phyloP scores from a whole-genome alignment of 2,797 vertebrate genomes.

The Sebastes cheni region DNA sequence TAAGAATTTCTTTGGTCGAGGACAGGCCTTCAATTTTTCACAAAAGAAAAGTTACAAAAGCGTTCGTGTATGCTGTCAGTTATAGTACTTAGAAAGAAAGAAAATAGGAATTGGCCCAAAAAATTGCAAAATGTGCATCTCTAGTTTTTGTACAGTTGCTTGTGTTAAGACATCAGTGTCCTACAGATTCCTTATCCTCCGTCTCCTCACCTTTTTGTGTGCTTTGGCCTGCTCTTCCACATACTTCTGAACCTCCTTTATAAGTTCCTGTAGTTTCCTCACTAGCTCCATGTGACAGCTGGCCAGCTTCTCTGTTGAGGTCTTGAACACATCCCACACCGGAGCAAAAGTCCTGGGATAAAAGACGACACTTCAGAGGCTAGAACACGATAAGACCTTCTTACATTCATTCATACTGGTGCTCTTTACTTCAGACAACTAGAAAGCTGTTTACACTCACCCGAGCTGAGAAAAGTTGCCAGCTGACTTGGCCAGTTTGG shows the following conservation, averaged over 20 bases:
- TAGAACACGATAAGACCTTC: not conserved
- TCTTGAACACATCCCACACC: slow-evolving; percentile 97
- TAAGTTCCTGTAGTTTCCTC: slow-evolving; percentile 94
- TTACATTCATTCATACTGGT: not conserved
- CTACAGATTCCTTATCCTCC: not conserved
- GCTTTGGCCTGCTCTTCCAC: slow-evolving; percentile 97
- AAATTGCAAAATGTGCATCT: not conserved
- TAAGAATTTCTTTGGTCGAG: too few species aligned
- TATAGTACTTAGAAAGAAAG: not conserved
- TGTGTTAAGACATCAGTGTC: not conserved
- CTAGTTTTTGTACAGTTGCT: not conserved
- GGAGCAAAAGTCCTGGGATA: slow-evolving; percentile 90
- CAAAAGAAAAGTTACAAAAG: too few species aligned
- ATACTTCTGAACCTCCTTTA: slow-evolving; percentile 98
- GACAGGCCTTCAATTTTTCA: too few species aligned
- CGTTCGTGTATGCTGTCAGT: not conserved
- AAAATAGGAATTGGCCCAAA: too few species aligned
- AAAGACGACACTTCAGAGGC: not conserved
- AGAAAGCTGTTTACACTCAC: slow-evolving; percentile 77
- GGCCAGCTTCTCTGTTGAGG: slow-evolving; percentile 95
- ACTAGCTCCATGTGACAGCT: slow-evolving; percentile 95
- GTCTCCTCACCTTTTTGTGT: slow-evolving; percentile 92
- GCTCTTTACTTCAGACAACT: not conserved
- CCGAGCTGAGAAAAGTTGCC: slow-evolving; percentile 96
- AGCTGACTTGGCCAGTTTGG: slow-evolving; percentile 95